Conservation (phyloP, 2,888 invertebrate genomes). For the Hoplodrina ambigua region DNA sequence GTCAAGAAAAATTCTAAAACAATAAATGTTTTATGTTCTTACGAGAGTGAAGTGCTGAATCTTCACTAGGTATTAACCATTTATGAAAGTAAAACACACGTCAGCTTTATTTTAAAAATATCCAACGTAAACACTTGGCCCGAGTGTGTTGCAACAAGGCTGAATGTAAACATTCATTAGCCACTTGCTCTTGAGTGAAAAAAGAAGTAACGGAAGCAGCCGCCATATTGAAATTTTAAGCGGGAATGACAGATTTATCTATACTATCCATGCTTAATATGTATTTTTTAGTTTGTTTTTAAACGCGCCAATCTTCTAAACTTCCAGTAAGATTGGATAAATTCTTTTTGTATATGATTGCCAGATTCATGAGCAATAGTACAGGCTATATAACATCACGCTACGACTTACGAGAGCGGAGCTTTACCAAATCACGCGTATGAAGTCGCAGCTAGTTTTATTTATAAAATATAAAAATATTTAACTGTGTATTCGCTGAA, state of each 20-base stretch:
- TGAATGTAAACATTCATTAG: constrained; percentile 66
- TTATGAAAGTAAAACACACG: constrained; percentile 43
- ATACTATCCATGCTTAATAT: too few relatives aligned
- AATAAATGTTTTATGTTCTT: constrained; percentile 4
- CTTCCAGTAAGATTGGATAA: too few relatives aligned
- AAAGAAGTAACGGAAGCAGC: constrained; percentile 65
- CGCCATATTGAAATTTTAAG: constrained; percentile 63
- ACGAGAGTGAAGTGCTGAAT: constrained; percentile 25
- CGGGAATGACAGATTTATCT: constrained; percentile 13
- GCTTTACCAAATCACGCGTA: too few relatives aligned
- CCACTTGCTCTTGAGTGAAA: constrained; percentile 50
- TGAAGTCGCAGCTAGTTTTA: too few relatives aligned
- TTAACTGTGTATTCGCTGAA: not conserved
- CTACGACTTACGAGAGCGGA: too few relatives aligned
- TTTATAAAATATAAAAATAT: not conserved
- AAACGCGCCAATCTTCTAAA: too few relatives aligned
- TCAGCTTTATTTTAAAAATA: constrained; percentile 72
- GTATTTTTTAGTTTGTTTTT: too few relatives aligned
- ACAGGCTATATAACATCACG: too few relatives aligned
- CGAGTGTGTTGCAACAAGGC: constrained; percentile 68
- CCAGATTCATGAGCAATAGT: too few relatives aligned
- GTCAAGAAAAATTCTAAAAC: constrained; percentile 12
- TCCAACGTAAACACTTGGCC: constrained; percentile 64
- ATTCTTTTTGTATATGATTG: too few relatives aligned
- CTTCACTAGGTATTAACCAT: constrained; percentile 36